Evolutionary conservation across 92 coral and sea anemone species (phyloP), one percentile per base, ranked within the genome.

Genomic region (Chrysogorgia sp.): DNA sequence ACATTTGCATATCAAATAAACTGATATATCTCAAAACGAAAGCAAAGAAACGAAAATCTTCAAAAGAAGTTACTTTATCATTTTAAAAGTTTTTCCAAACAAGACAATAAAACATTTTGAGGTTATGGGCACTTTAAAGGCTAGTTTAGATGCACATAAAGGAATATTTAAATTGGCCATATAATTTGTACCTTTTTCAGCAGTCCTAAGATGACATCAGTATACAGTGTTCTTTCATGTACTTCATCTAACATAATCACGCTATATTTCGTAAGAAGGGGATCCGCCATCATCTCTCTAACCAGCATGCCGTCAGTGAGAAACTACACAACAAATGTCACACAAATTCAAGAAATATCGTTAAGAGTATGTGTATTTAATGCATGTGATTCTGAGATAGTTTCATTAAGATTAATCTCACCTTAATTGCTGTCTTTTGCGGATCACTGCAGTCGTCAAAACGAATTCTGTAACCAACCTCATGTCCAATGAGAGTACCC

Each of bases 181-280:
- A n/a, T n/a, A 15, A 2, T 47, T n/a, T 47, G 53, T 19, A 90
- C 96, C 91, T 96, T 96, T 61, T 96, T 96, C 7, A 96, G 83
- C 24, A 96, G 86, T 20, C 99, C 99, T 40, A 96, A 75, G 64
- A 92, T 90, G 45, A 96, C 90, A 63, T 96, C 99, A 31, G 99
- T 96, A 74, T 96, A 88, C 1, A 96, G 88, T 0, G 99, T 96
- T 60, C 99, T 77, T 64, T 96, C 99, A 30, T 96, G 99, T 10
- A 96, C 99, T 76, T 96, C 99, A 62, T 96, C 99, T 29, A 96
- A 77, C 97, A 96, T 90, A 24, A 96, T 82, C 52, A 92, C 97
- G 58, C 99, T 96, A 82, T 96, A 96, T 60, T 82, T 90, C 7
- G 92, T 75, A 60, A 96, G 84, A 32, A 96, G 79, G 56, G 99